Conservation (phyloP, 2,113 vertebrate species). For the Nesoenas mayeri region DNA sequence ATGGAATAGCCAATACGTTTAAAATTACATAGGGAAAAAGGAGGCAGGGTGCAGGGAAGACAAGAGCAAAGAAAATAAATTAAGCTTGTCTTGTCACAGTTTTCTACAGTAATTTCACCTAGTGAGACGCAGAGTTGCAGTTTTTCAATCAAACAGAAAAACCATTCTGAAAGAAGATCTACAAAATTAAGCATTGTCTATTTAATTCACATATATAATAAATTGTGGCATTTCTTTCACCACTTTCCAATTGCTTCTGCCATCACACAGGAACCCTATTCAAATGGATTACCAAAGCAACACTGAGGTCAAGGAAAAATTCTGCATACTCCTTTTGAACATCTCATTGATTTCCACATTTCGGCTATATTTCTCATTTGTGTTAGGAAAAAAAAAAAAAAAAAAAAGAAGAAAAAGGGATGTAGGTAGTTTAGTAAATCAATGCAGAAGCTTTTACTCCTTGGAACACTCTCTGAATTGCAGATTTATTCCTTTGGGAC, state of each 20-base stretch:
- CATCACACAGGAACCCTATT: background rate
- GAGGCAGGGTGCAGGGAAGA: background rate
- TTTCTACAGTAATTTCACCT: constrained; percentile 7
- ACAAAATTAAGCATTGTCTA: constrained; percentile 13
- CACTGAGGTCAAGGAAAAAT: constrained; percentile 33
- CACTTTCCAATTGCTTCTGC: constrained; percentile 9
- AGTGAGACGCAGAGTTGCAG: constrained; percentile 13
- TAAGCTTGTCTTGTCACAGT: background rate
- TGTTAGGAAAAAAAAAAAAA: background rate
- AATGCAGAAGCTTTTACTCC: background rate
- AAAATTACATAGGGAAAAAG: constrained; percentile 7
- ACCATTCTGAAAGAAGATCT: background rate
- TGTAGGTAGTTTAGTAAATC: background rate
- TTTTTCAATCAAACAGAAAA: constrained; percentile 29
- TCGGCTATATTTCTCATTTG: background rate
- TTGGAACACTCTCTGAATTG: background rate
- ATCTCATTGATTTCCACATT: constrained; percentile 6
- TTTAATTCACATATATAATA: constrained; percentile 24
- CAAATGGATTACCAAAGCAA: constrained; percentile 35
- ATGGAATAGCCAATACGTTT: background rate
- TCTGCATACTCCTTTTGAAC: background rate
- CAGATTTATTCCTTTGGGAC: background rate
- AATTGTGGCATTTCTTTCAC: background rate
- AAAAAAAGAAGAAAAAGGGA: background rate
- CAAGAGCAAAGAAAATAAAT: background rate